Conservation (phyloP, 1,140 invertebrate species). For the Saccostrea glomerata region DNA sequence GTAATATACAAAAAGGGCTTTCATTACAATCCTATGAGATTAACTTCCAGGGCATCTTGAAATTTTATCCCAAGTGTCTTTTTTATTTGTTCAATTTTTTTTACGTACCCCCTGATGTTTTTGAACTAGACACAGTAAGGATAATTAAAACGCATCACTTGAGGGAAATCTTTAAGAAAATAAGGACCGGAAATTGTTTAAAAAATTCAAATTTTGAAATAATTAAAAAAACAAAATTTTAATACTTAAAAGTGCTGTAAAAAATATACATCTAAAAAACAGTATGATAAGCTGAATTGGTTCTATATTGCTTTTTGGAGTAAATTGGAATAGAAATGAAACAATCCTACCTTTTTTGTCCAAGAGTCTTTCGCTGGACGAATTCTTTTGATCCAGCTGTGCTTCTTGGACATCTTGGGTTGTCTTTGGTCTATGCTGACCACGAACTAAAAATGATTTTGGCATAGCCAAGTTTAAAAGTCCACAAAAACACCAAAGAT, state of each 20-base stretch:
- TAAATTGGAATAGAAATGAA: neutral
- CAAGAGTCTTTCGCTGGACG: neutral
- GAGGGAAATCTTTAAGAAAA: too few species aligned
- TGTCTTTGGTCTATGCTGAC: constrained; percentile 9
- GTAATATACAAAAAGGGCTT: constrained; percentile 15
- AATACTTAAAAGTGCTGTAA: neutral
- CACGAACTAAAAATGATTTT: constrained; percentile 23
- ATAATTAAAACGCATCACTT: neutral
- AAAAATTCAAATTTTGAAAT: neutral
- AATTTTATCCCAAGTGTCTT: constrained; percentile 8
- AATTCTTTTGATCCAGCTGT: neutral
- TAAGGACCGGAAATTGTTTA: neutral
- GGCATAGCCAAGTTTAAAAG: constrained; percentile 1
- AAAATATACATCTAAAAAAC: neutral
- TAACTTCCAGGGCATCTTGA: constrained; percentile 35
- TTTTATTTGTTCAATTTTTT: neutral
- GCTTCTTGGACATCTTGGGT: neutral
- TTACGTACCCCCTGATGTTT: neutral
- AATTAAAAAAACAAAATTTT: neutral
- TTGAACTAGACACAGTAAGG: neutral
- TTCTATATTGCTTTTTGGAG: neutral
- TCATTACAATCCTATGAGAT: constrained; percentile 4
- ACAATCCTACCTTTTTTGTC: neutral
- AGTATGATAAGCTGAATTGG: neutral
- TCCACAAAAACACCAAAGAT: neutral